Evolutionary conservation across 2,888 invertebrate species (phyloP).

Genomic region (Craniophora ligustri): DNA sequence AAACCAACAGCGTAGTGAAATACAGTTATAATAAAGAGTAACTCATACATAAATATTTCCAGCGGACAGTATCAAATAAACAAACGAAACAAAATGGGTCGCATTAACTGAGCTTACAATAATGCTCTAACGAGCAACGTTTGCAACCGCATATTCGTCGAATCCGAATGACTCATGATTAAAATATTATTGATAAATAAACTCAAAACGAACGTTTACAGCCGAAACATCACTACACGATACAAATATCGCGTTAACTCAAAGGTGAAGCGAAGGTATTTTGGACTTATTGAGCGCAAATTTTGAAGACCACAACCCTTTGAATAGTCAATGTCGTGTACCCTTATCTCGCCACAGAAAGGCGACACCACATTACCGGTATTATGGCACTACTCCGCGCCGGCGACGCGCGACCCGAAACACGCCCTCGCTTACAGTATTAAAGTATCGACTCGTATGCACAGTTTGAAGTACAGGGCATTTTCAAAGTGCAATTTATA

Average conservation of each 20-base stretch:
- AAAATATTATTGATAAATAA: constrained; percentile 64
- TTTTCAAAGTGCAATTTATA: constrained; percentile 88
- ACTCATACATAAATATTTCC: constrained; percentile 41
- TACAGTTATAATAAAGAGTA: constrained; percentile 26
- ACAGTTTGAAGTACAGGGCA: constrained; percentile 76
- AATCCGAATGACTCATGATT: constrained; percentile 61
- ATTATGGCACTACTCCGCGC: constrained; percentile 77
- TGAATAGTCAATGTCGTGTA: constrained; percentile 89
- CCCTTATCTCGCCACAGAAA: constrained; percentile 88
- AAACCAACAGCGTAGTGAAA: constrained; percentile 16
- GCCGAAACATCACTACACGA: constrained; percentile 57
- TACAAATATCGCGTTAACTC: constrained; percentile 69
- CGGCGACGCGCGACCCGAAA: constrained; percentile 60
- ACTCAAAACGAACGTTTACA: constrained; percentile 51
- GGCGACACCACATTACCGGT: constrained; percentile 88
- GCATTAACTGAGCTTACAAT: constrained; percentile 61
- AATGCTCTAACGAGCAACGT: constrained; percentile 63
- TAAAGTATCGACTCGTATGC: constrained; percentile 78
- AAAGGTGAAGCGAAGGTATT: constrained; percentile 78
- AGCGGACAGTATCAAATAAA: constrained; percentile 43
- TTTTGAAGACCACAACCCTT: constrained; percentile 88
- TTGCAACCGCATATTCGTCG: constrained; percentile 58
- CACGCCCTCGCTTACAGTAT: constrained; percentile 66
- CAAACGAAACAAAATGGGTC: constrained; percentile 55
- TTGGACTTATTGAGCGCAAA: constrained; percentile 87